These are phyloP conservation scores for Phortica variegata DNA, from an alignment of 1,140 invertebrate genomes.

Conservation along the genomic window DNA sequence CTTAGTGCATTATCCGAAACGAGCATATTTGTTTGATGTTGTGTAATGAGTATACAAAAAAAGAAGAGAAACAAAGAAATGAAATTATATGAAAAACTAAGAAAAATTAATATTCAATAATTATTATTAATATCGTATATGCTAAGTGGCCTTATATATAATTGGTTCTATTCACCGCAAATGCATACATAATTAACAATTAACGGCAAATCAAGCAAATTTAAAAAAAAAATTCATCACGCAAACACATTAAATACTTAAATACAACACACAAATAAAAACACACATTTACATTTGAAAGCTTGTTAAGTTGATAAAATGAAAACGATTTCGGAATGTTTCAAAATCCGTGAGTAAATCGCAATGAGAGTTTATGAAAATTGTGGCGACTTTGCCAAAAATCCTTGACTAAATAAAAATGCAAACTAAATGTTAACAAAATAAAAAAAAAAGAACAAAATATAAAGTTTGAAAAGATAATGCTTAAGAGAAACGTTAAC, in stretches of 20 bases:
- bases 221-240: conserved; percentile 13
- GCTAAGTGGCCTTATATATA: conserved; percentile 52
- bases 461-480: conserved; percentile 28
- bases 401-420: conserved; percentile 13
- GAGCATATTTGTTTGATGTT: too few relatives aligned
- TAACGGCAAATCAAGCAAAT: conserved; percentile 9
- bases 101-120: conserved; percentile 4
- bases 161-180: conserved; percentile 38
- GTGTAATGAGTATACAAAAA: neutral
- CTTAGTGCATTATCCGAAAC: too few relatives aligned
- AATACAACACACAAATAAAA: too few relatives aligned
- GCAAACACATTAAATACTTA: conserved; percentile 20
- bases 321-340: too few relatives aligned
- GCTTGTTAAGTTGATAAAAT: conserved; percentile 11
- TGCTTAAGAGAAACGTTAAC: conserved; percentile 6
- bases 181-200: conserved; percentile 2
- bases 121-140: conserved; percentile 36
- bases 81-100: conserved; percentile 22
- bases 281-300: conserved; percentile 1
- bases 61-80: neutral
- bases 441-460: conserved; percentile 14
- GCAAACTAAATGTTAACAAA: conserved; percentile 10
- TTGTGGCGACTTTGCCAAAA: too few relatives aligned
- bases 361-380: too few relatives aligned
- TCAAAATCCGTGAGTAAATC: too few relatives aligned